These are phyloP conservation scores for Nymphalis c-album DNA, from an alignment of 2,888 invertebrate species.

Conservation along the genomic window DNA sequence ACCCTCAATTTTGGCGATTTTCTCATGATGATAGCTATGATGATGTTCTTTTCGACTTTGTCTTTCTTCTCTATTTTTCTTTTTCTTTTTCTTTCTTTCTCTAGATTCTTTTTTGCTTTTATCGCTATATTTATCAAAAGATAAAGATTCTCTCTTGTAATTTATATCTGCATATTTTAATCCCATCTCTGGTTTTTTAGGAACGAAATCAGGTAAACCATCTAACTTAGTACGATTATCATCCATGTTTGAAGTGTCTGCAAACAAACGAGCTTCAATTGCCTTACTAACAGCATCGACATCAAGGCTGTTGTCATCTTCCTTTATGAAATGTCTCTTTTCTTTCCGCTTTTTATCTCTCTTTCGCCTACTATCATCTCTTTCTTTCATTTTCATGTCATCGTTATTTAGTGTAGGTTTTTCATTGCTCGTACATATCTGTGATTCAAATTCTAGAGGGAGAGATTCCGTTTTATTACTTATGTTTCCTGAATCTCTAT, in stretches of 20 bases:
- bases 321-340: constrained; percentile 79
- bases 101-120: constrained; percentile 82
- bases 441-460: constrained; percentile 54
- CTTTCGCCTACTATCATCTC: constrained; percentile 81
- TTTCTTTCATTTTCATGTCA: constrained; percentile 65
- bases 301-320: constrained; percentile 90
- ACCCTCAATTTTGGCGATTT: constrained; percentile 58
- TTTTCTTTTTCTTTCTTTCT: constrained; percentile 92
- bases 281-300: constrained; percentile 91
- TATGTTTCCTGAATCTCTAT: constrained; percentile 54
- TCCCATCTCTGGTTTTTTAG: constrained; percentile 71
- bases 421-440: constrained; percentile 44
- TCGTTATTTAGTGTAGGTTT: constrained; percentile 43
- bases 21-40: constrained; percentile 84
- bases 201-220: constrained; percentile 49
- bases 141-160: constrained; percentile 35
- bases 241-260: constrained; percentile 81
- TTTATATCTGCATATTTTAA: constrained; percentile 69
- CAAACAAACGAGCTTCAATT: constrained; percentile 89
- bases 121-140: constrained; percentile 46
- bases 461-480: constrained; percentile 43
- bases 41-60: constrained; percentile 85
- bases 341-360: constrained; percentile 84
- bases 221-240: constrained; percentile 64
- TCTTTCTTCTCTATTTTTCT: constrained; percentile 90